Conservation (phyloP, 2,888 invertebrate genomes). For the Hemaris fuciformis region DNA sequence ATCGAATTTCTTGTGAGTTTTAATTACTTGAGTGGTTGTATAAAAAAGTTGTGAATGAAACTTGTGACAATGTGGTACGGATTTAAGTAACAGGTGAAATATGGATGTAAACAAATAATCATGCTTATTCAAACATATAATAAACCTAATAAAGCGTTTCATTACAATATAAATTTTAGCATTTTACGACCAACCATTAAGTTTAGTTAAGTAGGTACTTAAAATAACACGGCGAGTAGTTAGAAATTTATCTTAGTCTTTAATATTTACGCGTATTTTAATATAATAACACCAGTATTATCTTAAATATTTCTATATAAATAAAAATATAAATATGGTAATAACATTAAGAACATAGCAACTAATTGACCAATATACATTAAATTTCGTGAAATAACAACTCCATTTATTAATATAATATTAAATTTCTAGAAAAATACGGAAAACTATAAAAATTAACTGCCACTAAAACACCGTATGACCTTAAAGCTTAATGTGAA, state of each 20-base stretch:
- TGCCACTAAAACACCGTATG: conserved; percentile 23
- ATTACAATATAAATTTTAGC: neutral
- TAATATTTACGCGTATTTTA: neutral
- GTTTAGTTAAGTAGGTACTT: neutral
- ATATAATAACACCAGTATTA: neutral
- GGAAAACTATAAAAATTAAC: neutral
- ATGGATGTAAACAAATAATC: conserved; percentile 4
- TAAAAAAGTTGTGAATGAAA: neutral
- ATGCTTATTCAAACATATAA: neutral
- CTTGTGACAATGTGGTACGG: neutral
- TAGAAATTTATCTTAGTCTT: neutral
- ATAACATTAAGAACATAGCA: no score
- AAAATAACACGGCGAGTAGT: conserved; percentile 15
- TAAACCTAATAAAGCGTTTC: neutral
- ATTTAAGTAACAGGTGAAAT: conserved; percentile 1
- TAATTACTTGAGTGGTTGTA: neutral
- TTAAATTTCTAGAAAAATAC: neutral
- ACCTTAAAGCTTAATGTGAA: conserved; percentile 23
- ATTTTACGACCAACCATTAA: neutral
- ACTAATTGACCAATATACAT: no score
- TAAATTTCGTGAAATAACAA: no score
- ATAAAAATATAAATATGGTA: neutral
- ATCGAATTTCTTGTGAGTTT: conserved; percentile 6
- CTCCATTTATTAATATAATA: no score
- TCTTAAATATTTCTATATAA: neutral